Evolutionary conservation across 1,140 invertebrate species (phyloP), one percentile per base, ranked within the genome.

Genomic region (Sminthurinus signatus): DNA sequence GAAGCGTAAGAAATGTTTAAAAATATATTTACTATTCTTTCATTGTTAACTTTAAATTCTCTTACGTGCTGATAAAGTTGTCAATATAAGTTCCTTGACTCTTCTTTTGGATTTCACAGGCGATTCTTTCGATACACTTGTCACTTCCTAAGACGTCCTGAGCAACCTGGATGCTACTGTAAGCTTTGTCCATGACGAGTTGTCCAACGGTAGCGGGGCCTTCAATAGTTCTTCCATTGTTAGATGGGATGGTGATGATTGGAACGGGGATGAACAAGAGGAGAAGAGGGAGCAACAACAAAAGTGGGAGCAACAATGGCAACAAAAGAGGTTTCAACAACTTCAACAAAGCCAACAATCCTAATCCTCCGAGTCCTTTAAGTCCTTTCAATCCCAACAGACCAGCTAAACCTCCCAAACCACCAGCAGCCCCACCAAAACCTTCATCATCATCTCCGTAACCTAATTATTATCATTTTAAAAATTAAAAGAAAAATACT

Each of bases 231-330:
- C 60, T n/a, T 32, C 63, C 63, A 44, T 31, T 48, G n/a, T 19
- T 14, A 14, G 61, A 19, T 25, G 43, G 43, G 28, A 44, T 58
- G 17, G 64, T 44, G 32, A 69, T 64, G 1, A 72, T 67, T 3
- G 70, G 70, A 32, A 72, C 64, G 5, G 70, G 70, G 25, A 72
- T 56, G 62, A 72, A 72, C 1, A 71, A 50, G 28, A 71, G 63
- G 21, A 71, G 57, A 1, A 70, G 43, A 14, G 65, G 44, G 31
- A 70, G 43, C 8, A 66, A 46, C 1, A 70, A 39, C 21, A 70
- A 51, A 31, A 70, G 43, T 2, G 62, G 54, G 31, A 67, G 70
- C 0, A 71, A 36, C 17, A 71, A 60, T 46, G 66, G 66, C 1
- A 71, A 57, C 10, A 71, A 36, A 8, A 71, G 52, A 36, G 67